Percentiles rank a stretch among this genome's conserved stretches.
phyloP scores from a whole-genome alignment of 1,140 invertebrate species.

The Psix sp. region DNA sequence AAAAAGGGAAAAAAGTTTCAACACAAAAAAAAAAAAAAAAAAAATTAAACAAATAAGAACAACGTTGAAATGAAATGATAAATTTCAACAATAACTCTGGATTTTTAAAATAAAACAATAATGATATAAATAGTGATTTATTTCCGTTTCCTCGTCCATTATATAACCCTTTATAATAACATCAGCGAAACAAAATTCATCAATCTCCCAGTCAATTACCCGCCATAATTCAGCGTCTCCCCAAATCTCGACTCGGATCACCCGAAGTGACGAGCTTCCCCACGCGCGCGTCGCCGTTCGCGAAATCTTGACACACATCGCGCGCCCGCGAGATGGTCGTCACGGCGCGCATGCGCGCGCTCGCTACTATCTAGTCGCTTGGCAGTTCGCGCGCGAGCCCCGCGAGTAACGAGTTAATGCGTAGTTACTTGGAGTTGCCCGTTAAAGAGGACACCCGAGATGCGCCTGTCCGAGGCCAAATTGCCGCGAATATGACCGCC shows the following conservation, averaged over 20 bases:
- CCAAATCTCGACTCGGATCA: background rate
- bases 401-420: constrained; percentile 32
- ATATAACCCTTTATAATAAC: too few species aligned
- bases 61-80: too few species aligned
- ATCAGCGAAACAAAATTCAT: too few species aligned
- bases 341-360: constrained; percentile 17
- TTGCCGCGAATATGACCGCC: constrained; percentile 2
- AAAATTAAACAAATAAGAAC: too few species aligned
- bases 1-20: too few species aligned
- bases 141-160: too few species aligned
- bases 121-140: too few species aligned
- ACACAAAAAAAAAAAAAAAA: too few species aligned
- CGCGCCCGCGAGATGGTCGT: background rate
- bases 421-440: too few species aligned
- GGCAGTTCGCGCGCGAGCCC: constrained; percentile 34
- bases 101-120: too few species aligned
- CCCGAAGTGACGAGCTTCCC: background rate
- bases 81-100: too few species aligned
- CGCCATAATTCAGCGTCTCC: background rate
- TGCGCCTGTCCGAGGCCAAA: background rate
- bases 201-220: background rate
- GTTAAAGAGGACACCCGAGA: too few species aligned
- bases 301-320: constrained; percentile 36
- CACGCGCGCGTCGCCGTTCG: background rate
- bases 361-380: constrained; percentile 18